Evolutionary conservation across 2,888 invertebrate genomes (phyloP), one percentile per base, ranked within the genome.

Genomic region (Pseudoips prasinana): DNA sequence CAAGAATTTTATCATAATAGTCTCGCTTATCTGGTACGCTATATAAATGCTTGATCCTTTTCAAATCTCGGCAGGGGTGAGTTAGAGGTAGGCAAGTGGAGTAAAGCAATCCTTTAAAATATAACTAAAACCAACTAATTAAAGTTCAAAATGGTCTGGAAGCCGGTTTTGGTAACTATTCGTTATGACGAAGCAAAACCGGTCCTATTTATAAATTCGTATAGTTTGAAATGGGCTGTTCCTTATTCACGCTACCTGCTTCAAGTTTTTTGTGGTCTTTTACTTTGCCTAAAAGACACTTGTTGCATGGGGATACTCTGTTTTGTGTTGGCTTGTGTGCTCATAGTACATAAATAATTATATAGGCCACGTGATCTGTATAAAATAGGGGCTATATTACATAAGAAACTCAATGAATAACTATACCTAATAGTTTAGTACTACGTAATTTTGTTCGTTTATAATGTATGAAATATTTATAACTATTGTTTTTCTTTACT

Each of bases 251-350:
- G 65, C 78, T 85, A 85, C 86, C 87, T 87, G 84, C 80, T 74
- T 64, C 45, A 42, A n/a, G 60, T 74, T 79, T 84, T 84, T 84
- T 84, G 76, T 84, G 71, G 64, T 80, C 67, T 81, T 76, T 80
- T 80, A 70, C 75, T 75, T 80, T 75, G 76, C 78, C 75, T 75
- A 74, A 74, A 74, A 76, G 73, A 77, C 86, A 86, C 86, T 87
- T 87, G 85, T 85, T 83, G 83, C 77, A 76, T 64, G 63, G 79
- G 80, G 77, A 73, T 74, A 74, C 62, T 71, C 64, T 67, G 66
- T 65, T 73, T 72, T 69, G 63, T 64, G 64, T 68, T 67, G 58
- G 58, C 52, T 63, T 62, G 50, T 42, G 32, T 49, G 18, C 39
- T 10, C 8, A 19, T 33, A 23, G 32, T 41, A 14, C 3, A 5